Base-by-base conservation (phyloP, 2,888 invertebrate genomes). In the Agriopis marginaria region DNA sequence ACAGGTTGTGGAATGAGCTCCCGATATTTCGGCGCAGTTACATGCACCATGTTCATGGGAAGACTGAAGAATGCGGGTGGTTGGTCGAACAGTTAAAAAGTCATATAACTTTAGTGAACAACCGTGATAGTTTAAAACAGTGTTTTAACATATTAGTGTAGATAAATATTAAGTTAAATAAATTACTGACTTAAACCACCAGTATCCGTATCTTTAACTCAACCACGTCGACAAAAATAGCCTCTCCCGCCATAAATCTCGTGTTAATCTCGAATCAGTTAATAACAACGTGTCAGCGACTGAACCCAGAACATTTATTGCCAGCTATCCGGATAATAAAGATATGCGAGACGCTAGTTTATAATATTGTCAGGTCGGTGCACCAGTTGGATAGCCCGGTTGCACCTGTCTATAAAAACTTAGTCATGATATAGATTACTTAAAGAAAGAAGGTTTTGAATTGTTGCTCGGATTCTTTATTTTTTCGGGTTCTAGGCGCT, bases 221-320 rank as follows among this genome's bases (percentile, higher is more conserved):
- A 12, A n/a, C 40, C 23, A 45, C 42, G 14, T 45, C 17, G 32
- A 63, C 56, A 62, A 62, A 61, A 58, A 65, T 61, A 55, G 47
- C 49, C 17, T 39, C 54, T 56, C 17, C 10, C 12, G 45, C 61
- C 17, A 73, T 74, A 74, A 73, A 73, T 74, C 68, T 50, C 11
- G 14, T 51, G 44, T 47, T 63, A 68, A 79, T 79, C 78, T 76
- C 58, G 70, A 74, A 79, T 79, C 79, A 75, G 77, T 79, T 79
- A 79, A 79, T 79, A 77, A 77, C 76, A 63, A 74, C 73, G 73
- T 74, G 79, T 77, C 76, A 39, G 66, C 62, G 68, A 71, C 70
- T 53, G 71, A 68, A n/a, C 68, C 62, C 56, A 60, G 73, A 68
- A 72, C 76, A 77, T 77, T 78, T 73, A 73, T 78, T 72, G 73